Percentiles rank a stretch among this genome's conserved stretches.
Conservation (phyloP, 2,888 invertebrate genomes). For the Trichopoda pennipes region DNA sequence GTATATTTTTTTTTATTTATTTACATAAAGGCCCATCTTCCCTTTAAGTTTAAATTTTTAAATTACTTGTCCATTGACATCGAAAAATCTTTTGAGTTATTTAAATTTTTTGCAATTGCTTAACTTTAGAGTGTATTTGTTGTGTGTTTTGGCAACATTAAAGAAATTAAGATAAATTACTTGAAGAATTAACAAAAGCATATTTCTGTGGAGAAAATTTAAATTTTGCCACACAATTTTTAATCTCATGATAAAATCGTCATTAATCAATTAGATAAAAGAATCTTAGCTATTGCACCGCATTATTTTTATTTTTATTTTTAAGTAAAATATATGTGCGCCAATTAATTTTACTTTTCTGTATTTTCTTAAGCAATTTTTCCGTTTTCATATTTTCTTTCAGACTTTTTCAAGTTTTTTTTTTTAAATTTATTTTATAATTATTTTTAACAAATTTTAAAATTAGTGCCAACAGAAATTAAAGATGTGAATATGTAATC, state of each 20-base stretch:
- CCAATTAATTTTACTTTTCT: slow-evolving; percentile 55
- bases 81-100: too few species aligned
- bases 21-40: too few species aligned
- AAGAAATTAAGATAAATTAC: slow-evolving; percentile 56
- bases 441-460: slow-evolving; percentile 62
- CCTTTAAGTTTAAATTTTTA: too few species aligned
- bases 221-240: slow-evolving; percentile 2
- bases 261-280: slow-evolving; percentile 49
- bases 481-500: slow-evolving; percentile 2
- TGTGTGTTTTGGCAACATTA: slow-evolving; percentile 8
- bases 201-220: slow-evolving; percentile 14
- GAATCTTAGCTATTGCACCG: slow-evolving; percentile 2
- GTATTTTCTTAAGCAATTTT: slow-evolving; percentile 1
- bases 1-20: too few species aligned
- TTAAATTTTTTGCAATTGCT: slow-evolving; percentile 3
- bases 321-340: slow-evolving; percentile 51
- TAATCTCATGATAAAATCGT: slow-evolving; percentile 27
- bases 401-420: not conserved
- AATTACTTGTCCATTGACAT: too few species aligned
- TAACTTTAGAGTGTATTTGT: not conserved
- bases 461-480: slow-evolving; percentile 62
- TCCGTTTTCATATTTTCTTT: slow-evolving; percentile 1
- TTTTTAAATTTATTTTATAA: slow-evolving; percentile 24
- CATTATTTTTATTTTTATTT: slow-evolving; percentile 23
- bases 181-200: slow-evolving; percentile 32